Evolutionary conservation across 2,113 vertebrate genomes (phyloP), one percentile per base, ranked within the genome.

Genomic region (Apistogramma diplotaenia): DNA sequence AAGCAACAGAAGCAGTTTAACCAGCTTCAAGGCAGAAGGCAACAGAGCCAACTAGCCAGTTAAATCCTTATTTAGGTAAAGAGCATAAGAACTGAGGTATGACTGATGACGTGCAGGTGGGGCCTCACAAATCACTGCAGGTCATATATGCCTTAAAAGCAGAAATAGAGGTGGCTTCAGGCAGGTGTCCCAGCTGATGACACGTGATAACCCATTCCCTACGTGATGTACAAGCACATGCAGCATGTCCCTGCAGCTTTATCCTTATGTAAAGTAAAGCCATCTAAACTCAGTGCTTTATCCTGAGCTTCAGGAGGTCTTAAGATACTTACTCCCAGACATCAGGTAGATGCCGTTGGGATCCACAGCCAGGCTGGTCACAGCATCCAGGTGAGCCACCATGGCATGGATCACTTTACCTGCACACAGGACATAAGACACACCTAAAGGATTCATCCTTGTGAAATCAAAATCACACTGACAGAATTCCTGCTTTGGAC

Each of bases 331-430:
- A 99, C 98, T 99, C 96, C 98, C 98, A 79, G 98, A 99, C 97
- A 99, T 99, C 95, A 99, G 94, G 94, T 99, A 99, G 93, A 99
- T 99, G 93, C 98, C 98, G 91, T 99, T 99, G 60, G 98, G 98
- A 94, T 99, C 98, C 86, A 99, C 97, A 76, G 98, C 98, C 94
- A 99, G 95, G 92, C 98, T 98, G 92, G 98, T 99, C 79, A 99
- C 98, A 54, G 98, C 98, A 88, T 99, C 98, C 94, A 99, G 96
- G 87, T 99, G 98, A 94, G 98, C 98, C 93, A 99, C 98, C 98
- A 99, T 99, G 83, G 97, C 96, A 91, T 99, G 98, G 92, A 99
- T 97, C 93, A 96, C 95, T 96, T 99, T 99, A 95, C 98, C 98
- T 99, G 91, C 80, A 76, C 4, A 58, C 29, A 33, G 40, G 19